Conservation (phyloP, 2,888 invertebrate species). For the Heliconius ismenius region DNA sequence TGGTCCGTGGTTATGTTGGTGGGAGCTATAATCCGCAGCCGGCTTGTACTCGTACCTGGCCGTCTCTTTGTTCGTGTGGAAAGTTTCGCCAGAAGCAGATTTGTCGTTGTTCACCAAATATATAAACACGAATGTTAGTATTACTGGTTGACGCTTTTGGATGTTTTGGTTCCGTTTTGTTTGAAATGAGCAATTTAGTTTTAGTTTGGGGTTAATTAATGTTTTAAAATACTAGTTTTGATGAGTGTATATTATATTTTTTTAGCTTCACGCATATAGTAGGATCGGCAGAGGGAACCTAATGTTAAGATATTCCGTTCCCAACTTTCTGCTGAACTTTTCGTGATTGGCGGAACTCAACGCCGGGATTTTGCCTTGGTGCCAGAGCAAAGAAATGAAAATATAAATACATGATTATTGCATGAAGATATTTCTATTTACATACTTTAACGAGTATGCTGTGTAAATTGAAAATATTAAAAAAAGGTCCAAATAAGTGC, state of each 20-base stretch:
- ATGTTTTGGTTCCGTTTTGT: constrained; percentile 38
- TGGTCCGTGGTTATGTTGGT: constrained; percentile 54
- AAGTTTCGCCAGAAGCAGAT: constrained; percentile 65
- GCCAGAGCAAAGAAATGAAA: neutral
- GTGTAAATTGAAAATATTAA: no score
- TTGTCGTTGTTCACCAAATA: constrained; percentile 56
- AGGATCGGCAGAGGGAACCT: no score
- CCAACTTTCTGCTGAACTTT: no score
- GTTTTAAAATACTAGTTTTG: neutral
- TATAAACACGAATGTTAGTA: constrained; percentile 47
- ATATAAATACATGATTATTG: neutral
- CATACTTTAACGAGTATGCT: neutral
- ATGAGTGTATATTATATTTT: constrained; percentile 6
- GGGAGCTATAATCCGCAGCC: constrained; percentile 67
- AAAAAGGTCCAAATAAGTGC: neutral
- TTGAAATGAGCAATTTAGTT: constrained; percentile 39
- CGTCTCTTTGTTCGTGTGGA: constrained; percentile 73
- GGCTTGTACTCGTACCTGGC: constrained; percentile 66
- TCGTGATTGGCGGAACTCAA: no score
- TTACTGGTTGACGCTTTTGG: constrained; percentile 45
- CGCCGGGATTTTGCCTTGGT: neutral
- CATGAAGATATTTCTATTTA: neutral
- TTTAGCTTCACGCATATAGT: no score
- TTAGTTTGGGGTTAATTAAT: constrained; percentile 17
- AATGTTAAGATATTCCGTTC: no score